A percentile compares a stretch with the other conserved stretches of the same genome.
phyloP scores from a whole-genome alignment of 2,113 vertebrate genomes.

The Chaetops frenatus region DNA sequence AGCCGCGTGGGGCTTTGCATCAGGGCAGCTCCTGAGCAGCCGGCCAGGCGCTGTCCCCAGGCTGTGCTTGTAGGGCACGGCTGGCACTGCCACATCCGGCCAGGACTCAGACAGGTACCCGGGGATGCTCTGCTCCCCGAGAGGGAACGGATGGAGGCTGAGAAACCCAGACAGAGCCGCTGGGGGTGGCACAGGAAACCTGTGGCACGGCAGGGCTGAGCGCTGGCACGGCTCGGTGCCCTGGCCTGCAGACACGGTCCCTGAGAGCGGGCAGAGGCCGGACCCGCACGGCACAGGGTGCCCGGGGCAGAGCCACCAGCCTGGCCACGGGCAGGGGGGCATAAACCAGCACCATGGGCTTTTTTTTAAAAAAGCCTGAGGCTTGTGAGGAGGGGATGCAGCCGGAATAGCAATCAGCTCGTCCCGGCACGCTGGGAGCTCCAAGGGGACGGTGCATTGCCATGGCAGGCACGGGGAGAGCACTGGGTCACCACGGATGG shows the following conservation, averaged over 20 bases:
- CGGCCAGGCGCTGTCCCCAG: rapidly evolving
- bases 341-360: not conserved
- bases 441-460: rapidly evolving
- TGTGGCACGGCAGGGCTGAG: not conserved
- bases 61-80: not conserved
- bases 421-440: not conserved
- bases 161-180: not conserved
- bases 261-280: rapidly evolving
- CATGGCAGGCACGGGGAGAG: not conserved
- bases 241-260: not conserved
- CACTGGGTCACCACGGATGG: rapidly evolving
- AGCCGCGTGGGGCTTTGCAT: rapidly evolving
- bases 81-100: not conserved
- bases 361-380: not conserved
- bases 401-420: not conserved
- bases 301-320: not conserved
- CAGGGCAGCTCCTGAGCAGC: rapidly evolving
- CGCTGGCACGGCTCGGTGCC: not conserved
- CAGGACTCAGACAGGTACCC: not conserved
- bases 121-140: not conserved
- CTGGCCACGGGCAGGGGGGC: not conserved
- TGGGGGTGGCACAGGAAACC: conserved; percentile 21
- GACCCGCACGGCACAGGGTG: rapidly evolving
- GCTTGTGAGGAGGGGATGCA: not conserved
- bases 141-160: rapidly evolving